These are phyloP conservation scores for Eupithecia pulchellata DNA, from an alignment of 2,888 invertebrate species.

Conservation along the genomic window DNA sequence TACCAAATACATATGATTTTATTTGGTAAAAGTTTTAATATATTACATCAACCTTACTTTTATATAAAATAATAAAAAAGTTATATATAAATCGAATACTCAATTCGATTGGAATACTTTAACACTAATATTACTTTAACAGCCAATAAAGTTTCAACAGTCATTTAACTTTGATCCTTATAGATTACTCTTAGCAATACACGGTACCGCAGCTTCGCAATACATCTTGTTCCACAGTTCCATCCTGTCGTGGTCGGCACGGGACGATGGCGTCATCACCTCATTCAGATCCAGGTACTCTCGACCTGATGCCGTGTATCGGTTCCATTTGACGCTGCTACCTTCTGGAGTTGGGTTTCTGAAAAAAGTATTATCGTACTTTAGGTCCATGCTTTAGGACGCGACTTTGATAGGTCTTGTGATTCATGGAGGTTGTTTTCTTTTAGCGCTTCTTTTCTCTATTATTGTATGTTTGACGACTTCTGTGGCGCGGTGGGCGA, in stretches of 20 bases:
- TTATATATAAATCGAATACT: not conserved
- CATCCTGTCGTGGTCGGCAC: slow-evolving; percentile 60
- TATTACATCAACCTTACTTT: not conserved
- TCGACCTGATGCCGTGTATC: slow-evolving; percentile 52
- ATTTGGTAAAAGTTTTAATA: not conserved
- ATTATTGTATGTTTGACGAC: no score
- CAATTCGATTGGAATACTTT: not conserved
- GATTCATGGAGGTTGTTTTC: not conserved
- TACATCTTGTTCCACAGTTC: slow-evolving; percentile 76
- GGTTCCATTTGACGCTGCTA: slow-evolving; percentile 66
- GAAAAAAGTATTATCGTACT: slow-evolving; percentile 34
- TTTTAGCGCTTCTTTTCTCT: not conserved
- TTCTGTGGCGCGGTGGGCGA: no score
- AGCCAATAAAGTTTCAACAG: not conserved
- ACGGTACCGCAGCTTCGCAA: slow-evolving; percentile 59
- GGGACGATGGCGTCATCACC: slow-evolving; percentile 53
- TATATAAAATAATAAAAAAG: not conserved
- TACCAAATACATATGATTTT: not conserved
- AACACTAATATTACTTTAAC: not conserved
- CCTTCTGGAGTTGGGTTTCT: slow-evolving; percentile 70
- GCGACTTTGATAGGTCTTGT: not conserved
- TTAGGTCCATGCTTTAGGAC: not conserved
- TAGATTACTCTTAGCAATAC: slow-evolving; percentile 46
- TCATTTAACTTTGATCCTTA: slow-evolving; percentile 1
- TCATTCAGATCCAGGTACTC: slow-evolving; percentile 69